Base-by-base conservation (phyloP, 2,113 vertebrate genomes). In the Micromys minutus region DNA sequence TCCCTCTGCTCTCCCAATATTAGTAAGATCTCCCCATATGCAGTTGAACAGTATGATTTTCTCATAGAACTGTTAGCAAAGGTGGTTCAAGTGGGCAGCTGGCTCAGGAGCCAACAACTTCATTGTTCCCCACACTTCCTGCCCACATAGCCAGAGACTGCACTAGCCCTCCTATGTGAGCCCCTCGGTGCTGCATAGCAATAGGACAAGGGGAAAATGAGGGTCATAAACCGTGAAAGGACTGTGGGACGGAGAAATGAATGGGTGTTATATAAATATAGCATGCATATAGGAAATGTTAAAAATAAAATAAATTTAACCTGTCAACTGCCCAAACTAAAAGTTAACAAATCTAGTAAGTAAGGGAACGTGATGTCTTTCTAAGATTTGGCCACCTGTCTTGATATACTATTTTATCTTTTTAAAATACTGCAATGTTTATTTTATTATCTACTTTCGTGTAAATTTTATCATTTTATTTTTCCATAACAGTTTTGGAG, bases 111-210 rank as follows among this genome's bases (percentile, higher is more conserved):
- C n/a, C n/a, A 34, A 26, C 15, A 17, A 36, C 72, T 50, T 47
- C n/a, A 22, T 0, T 11, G 17, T 8, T 34, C 10, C 29, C 9
- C 31, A 47, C 0, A 1, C 34, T 24, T 71, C 15, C 4, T 42
- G 22, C 15, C 29, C n/a, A 36, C 13, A 26, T 26, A 19, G 26
- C 50, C 21, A 59, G 50, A 57, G 52, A 24, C 50, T 57, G 77
- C 57, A 61, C 17, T 0, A 52, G n/a, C 52, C 21, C 50, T 57
- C 31, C 21, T n/a, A 80, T 19, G 10, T 22, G 24, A 24, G 34
- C 8, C 17, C 31, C 16, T 21, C 9, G 8, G 9, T 79, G 47
- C 52, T 80, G 34, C 19, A n/a, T 24, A 57, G 7, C 10, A 22
- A 57, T 10, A n/a, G 34, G 22, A 57, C 50, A 55, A 57, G 24